Percentiles rank a stretch among this genome's conserved stretches.
These are phyloP conservation scores for Anolis carolinensis DNA, from an alignment of 2,113 vertebrate species.

Conservation along the genomic window DNA sequence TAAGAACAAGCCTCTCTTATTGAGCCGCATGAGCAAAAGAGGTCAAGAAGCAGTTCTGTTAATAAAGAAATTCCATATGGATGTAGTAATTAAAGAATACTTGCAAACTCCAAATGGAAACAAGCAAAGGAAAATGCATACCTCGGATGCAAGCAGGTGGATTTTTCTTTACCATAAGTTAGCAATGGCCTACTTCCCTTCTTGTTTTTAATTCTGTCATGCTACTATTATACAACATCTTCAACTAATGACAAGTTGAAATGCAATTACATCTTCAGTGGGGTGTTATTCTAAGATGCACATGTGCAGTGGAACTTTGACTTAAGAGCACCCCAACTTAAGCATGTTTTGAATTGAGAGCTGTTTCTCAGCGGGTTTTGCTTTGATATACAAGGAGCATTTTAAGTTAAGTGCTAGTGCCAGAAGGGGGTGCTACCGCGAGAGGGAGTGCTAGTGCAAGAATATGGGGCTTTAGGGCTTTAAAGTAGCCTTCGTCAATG, in stretches of 20 bases:
- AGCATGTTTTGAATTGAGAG: too few species aligned
- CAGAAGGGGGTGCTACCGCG: too few species aligned
- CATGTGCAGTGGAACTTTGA: too few species aligned
- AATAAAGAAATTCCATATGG: neutral
- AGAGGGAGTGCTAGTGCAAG: too few species aligned
- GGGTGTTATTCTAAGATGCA: neutral
- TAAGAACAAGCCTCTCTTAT: slow-evolving; percentile 4
- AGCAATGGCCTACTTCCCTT: neutral
- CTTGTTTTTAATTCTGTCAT: neutral
- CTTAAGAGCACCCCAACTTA: too few species aligned
- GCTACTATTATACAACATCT: neutral
- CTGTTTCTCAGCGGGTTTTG: too few species aligned
- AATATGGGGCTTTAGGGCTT: too few species aligned
- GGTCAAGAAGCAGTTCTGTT: neutral
- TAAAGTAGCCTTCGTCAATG: too few species aligned
- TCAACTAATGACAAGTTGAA: neutral
- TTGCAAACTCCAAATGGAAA: slow-evolving; percentile 7
- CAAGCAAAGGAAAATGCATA: neutral
- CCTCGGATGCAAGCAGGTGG: neutral
- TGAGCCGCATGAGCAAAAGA: neutral
- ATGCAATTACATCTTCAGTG: neutral
- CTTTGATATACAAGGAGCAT: too few species aligned
- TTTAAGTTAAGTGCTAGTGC: too few species aligned
- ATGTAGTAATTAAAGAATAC: slow-evolving; percentile 10
- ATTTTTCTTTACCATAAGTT: neutral